These are phyloP conservation scores for Drosophila melanogaster DNA, from an alignment of 1,140 invertebrate genomes.

Conservation along the genomic window Release_6_plus_ISO1_MT NT_037436.4:11386501-11387000, in stretches of 20 bases:
- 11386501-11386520: neutral
- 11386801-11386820: slow-evolving; percentile 18
- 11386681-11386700: neutral
- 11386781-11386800: neutral
- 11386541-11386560: too few relatives aligned
- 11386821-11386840: slow-evolving; percentile 29
- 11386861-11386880: slow-evolving; percentile 18
- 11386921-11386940: slow-evolving; percentile 38
- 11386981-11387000: slow-evolving; percentile 53
- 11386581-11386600: too few relatives aligned
- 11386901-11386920: slow-evolving; percentile 39
- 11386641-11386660: too few relatives aligned
- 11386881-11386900: slow-evolving; percentile 4
- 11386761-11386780: neutral
- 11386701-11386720: neutral
- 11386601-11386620: too few relatives aligned
- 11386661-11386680: neutral
- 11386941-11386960: slow-evolving; percentile 45
- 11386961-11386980: slow-evolving; percentile 39
- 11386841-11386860: slow-evolving; percentile 41
- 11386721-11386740: slow-evolving; percentile 1
- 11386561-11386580: too few relatives aligned
- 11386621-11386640: too few relatives aligned
- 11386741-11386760: neutral
- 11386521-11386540: neutral